Conservation (phyloP, 2,888 invertebrate genomes). For the Teinopalpus imperialis region DNA sequence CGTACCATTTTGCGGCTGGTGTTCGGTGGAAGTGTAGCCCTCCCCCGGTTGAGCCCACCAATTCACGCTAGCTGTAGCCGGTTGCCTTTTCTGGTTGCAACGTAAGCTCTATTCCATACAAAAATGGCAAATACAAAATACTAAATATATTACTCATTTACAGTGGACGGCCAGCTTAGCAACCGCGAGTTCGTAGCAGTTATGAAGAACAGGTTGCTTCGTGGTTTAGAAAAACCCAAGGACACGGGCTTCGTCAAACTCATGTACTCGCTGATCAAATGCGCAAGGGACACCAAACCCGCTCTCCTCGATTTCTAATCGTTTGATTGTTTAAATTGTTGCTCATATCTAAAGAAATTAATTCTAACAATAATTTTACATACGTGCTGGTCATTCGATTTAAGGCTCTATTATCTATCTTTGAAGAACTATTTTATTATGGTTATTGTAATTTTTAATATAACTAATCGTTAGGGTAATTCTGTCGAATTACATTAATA, state of each 20-base stretch:
- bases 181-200: constrained; percentile 99
- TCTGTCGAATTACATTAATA: too few relatives aligned
- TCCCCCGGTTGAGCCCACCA: too few relatives aligned
- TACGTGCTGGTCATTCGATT: constrained; percentile 23
- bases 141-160: constrained; percentile 16
- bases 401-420: constrained; percentile 1
- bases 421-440: constrained; percentile 7
- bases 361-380: too few relatives aligned
- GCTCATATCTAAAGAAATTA: too few relatives aligned
- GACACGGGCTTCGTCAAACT: constrained; percentile 98
- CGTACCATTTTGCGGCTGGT: too few relatives aligned
- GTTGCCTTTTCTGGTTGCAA: too few relatives aligned
- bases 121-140: too few relatives aligned
- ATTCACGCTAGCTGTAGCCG: too few relatives aligned
- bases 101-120: too few relatives aligned
- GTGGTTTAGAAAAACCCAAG: constrained; percentile 98
- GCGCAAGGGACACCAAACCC: constrained; percentile 92
- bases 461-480: not conserved
- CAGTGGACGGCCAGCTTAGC: constrained; percentile 98
- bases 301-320: constrained; percentile 85
- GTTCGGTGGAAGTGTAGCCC: too few relatives aligned
- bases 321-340: too few relatives aligned
- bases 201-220: constrained; percentile 97
- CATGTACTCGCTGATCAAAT: constrained; percentile 93
- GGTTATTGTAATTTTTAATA: not conserved